A percentile compares a stretch with the other conserved stretches of the same genome.
Evolutionary conservation across 2,888 invertebrate species (phyloP).

Genomic region (Drosophila gaucha): DNA sequence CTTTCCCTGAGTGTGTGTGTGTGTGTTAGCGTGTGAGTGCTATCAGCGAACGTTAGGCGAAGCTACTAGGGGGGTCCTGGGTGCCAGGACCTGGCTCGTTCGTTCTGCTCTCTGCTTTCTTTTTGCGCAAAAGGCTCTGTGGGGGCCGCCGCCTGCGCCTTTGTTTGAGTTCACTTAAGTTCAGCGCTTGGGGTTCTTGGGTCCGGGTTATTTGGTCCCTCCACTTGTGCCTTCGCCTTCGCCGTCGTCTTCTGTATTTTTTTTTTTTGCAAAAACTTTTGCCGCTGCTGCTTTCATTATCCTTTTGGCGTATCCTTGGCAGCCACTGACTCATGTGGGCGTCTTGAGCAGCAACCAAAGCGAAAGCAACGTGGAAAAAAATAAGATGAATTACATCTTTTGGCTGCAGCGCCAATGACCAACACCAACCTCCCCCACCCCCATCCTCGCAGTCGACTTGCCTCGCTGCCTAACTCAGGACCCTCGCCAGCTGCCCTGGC

Average conservation of each 20-base stretch:
- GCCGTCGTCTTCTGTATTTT: background rate
- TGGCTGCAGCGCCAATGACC: slow-evolving; percentile 80
- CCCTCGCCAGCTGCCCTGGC: slow-evolving; percentile 49
- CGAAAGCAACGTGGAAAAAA: slow-evolving; percentile 60
- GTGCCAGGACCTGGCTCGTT: slow-evolving; percentile 42
- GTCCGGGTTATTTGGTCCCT: slow-evolving; percentile 38
- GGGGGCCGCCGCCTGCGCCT: slow-evolving; percentile 67
- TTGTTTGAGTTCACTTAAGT: slow-evolving; percentile 81
- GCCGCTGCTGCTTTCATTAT: slow-evolving; percentile 77
- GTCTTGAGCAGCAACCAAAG: slow-evolving; percentile 63
- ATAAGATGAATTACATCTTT: slow-evolving; percentile 82
- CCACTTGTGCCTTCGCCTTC: slow-evolving; percentile 31
- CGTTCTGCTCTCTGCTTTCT: slow-evolving; percentile 45
- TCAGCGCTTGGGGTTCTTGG: slow-evolving; percentile 75
- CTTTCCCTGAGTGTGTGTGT: slow-evolving; percentile 8
- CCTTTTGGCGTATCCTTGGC: slow-evolving; percentile 78
- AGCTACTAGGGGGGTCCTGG: slow-evolving; percentile 41
- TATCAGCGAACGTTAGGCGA: slow-evolving; percentile 49
- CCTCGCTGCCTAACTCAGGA: slow-evolving; percentile 31
- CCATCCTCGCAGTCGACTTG: background rate
- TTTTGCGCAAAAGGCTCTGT: slow-evolving; percentile 42
- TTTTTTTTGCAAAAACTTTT: slow-evolving; percentile 61
- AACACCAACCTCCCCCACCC: slow-evolving; percentile 34
- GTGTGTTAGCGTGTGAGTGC: slow-evolving; percentile 42
- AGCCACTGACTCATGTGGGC: slow-evolving; percentile 77